phyloP scores from a whole-genome alignment of 2,113 vertebrate species.

The human region DNA sequence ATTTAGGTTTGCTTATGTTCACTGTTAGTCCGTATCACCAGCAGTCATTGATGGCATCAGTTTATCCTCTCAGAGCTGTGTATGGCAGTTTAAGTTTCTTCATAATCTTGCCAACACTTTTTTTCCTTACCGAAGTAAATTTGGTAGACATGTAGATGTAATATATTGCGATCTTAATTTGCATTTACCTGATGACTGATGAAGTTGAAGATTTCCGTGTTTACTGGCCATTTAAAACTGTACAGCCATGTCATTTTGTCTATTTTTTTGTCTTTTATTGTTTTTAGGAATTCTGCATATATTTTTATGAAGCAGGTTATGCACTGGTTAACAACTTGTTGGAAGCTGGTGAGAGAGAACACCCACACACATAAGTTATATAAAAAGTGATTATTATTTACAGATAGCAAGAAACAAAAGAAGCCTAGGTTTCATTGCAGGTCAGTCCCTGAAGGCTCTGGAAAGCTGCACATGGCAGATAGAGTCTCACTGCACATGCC shows the following conservation, averaged over 20 bases:
- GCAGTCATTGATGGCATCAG: too few species aligned
- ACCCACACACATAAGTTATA: background rate
- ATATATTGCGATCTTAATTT: background rate
- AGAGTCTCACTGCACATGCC: background rate
- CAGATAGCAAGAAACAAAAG: background rate
- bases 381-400: background rate
- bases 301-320: background rate
- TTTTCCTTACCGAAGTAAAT: background rate
- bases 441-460: background rate
- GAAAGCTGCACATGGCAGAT: background rate
- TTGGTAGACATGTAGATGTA: background rate
- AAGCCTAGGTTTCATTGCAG: background rate
- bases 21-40: too few species aligned
- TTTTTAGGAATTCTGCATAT: background rate
- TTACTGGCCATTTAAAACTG: background rate
- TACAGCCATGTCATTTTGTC: background rate
- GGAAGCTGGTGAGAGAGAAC: background rate
- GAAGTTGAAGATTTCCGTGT: background rate
- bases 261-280: background rate
- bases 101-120: background rate
- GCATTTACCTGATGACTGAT: background rate
- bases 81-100: background rate
- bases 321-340: background rate
- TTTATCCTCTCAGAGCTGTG: background rate
- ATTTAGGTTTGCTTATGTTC: background rate